Evolutionary conservation across 64 coral and sea anemone species (phyloP).

Genomic region (Platygyra sinensis): DNA sequence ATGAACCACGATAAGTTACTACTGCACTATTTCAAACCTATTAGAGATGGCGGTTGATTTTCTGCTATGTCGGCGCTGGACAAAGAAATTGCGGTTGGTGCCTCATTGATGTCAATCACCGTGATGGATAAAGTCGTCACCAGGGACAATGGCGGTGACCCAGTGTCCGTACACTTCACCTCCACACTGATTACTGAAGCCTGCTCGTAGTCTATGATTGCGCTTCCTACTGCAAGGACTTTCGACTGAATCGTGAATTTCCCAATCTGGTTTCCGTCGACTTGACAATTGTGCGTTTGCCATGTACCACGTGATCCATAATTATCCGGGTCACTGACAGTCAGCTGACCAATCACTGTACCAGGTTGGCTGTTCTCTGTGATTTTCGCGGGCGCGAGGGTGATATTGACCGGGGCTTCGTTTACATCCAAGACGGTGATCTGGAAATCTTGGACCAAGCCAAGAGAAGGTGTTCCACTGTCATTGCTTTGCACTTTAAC

Average conservation of each 20-base stretch:
- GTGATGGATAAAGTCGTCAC: slow-evolving; percentile 36
- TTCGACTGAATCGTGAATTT: slow-evolving; percentile 60
- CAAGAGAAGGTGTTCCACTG: slow-evolving; percentile 48
- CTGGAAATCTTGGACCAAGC: slow-evolving; percentile 28
- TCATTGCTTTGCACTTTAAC: slow-evolving; percentile 51
- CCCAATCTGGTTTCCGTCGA: slow-evolving; percentile 51
- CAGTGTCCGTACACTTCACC: slow-evolving; percentile 68
- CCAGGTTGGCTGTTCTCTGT: slow-evolving; percentile 71
- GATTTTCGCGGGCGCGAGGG: slow-evolving; percentile 44
- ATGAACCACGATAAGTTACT: too few relatives aligned
- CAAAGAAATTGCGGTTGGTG: slow-evolving; percentile 45
- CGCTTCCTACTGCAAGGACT: slow-evolving; percentile 33
- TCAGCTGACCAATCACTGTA: slow-evolving; percentile 67
- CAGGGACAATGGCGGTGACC: slow-evolving; percentile 30
- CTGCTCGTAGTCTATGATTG: slow-evolving; percentile 57
- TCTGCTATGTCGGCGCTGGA: slow-evolving; percentile 66
- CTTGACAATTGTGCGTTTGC: slow-evolving; percentile 65
- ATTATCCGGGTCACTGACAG: slow-evolving; percentile 71
- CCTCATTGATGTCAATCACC: slow-evolving; percentile 82
- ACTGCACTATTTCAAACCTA: slow-evolving; percentile 33
- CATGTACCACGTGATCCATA: slow-evolving; percentile 50
- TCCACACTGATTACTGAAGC: slow-evolving; percentile 19
- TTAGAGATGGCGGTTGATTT: slow-evolving; percentile 49
- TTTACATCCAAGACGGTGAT: slow-evolving; percentile 64
- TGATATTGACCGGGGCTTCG: slow-evolving; percentile 72